Base-by-base conservation (phyloP, 2,888 invertebrate species). In the Zonitis immaculata region DNA sequence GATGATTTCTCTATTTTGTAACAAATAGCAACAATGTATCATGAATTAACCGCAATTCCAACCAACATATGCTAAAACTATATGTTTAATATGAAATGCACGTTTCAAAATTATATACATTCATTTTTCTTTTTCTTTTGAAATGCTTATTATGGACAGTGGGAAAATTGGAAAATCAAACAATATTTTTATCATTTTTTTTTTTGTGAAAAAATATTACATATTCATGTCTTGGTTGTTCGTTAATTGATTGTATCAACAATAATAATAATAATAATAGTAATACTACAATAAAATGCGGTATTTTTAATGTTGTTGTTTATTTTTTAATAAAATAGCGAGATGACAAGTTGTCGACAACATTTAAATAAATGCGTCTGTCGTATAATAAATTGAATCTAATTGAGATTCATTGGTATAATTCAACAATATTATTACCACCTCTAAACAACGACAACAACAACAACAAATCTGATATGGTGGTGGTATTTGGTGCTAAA, bases 101-200 rank as follows among this genome's bases (percentile, higher is more conserved):
- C 62, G 62, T 62, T 59, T 54, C 59, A 51, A 50, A 49, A 50
- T 55, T 57, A 55, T 56, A 54, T 35, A 47, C 54, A 52, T 57
- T 58, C 56, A 59, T 58, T 55, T 52, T 49, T 50, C 35, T 46
- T 49, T 44, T 54, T 58, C 52, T 52, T 54, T 55, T n/a, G n/a
- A n/a, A n/a, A n/a, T n/a, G n/a, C n/a, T n/a, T n/a, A n/a, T n/a
- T n/a, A n/a, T n/a, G n/a, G n/a, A n/a, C n/a, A n/a, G n/a, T n/a
- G n/a, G n/a, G n/a, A n/a, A n/a, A n/a, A n/a, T n/a, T n/a, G n/a
- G n/a, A n/a, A n/a, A n/a, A n/a, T n/a, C n/a, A n/a, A n/a, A n/a
- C n/a, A n/a, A n/a, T n/a, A n/a, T n/a, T n/a, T n/a, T n/a, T n/a
- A n/a, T n/a, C n/a, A n/a, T n/a, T n/a, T n/a, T n/a, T n/a, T n/a